Conservation (phyloP, 1,140 invertebrate species). For the Aphis craccivora region DNA sequence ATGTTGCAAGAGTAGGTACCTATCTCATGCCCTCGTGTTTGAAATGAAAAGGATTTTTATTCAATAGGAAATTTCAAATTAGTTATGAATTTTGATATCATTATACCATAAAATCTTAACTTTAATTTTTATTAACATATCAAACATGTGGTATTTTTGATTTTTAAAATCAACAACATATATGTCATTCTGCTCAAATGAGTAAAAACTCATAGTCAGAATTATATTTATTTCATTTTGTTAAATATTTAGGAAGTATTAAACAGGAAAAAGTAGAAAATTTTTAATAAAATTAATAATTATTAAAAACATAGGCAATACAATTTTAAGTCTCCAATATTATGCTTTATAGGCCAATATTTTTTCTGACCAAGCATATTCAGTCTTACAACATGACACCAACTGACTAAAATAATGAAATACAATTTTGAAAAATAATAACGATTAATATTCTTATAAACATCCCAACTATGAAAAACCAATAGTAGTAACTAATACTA, state of each 20-base stretch:
- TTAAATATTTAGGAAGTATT: neutral
- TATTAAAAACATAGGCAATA: neutral
- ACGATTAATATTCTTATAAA: constrained; percentile 14
- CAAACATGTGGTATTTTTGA: neutral
- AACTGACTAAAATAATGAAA: constrained; percentile 32
- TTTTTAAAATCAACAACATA: neutral
- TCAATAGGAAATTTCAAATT: neutral
- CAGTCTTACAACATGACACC: constrained; percentile 39
- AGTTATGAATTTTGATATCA: neutral
- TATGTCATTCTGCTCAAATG: neutral
- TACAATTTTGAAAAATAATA: constrained; percentile 17
- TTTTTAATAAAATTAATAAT: neutral
- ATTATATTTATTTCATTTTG: neutral
- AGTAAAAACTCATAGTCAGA: neutral
- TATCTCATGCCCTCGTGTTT: neutral
- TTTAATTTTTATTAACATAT: neutral
- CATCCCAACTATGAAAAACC: constrained; percentile 1
- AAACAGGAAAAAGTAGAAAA: constrained; percentile 14
- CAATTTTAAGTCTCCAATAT: constrained; percentile 4
- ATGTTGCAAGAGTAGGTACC: neutral
- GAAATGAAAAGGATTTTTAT: neutral
- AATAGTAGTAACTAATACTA: neutral
- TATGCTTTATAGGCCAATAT: neutral
- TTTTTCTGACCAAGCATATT: constrained; percentile 23
- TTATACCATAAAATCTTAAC: neutral